Conservation (phyloP, 2,113 vertebrate genomes). For the Erythrolamprus reginae region DNA sequence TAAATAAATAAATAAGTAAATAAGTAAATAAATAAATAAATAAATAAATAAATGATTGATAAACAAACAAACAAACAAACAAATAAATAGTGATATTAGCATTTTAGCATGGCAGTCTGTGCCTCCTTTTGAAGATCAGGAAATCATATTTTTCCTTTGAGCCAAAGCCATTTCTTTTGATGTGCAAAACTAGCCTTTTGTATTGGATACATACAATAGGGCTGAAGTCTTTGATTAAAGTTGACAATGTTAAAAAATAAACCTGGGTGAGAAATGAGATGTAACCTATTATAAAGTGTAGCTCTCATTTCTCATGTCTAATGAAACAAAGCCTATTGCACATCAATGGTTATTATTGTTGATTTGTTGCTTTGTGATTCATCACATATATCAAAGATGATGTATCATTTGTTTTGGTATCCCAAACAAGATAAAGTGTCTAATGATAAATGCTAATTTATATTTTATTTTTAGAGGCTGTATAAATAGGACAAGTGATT, state of each 20-base stretch:
- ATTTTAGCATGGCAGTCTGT: background rate
- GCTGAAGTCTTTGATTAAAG: background rate
- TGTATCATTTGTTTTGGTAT: background rate
- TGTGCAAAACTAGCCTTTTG: background rate
- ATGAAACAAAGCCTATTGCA: background rate
- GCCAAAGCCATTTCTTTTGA: background rate
- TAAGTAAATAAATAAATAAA: too few relatives aligned
- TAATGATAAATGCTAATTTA: background rate
- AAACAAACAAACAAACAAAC: too few relatives aligned
- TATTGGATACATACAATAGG: background rate
- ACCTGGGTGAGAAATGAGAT: background rate
- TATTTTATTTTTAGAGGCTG: background rate
- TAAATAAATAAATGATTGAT: too few relatives aligned
- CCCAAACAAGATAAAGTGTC: background rate
- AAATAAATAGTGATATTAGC: background rate
- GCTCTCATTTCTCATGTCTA: background rate
- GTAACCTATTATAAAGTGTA: background rate
- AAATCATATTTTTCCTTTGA: background rate
- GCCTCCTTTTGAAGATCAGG: background rate
- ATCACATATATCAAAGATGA: background rate
- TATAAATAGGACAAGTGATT: background rate
- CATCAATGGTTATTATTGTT: background rate
- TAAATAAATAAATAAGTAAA: too few relatives aligned
- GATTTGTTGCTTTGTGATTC: background rate
- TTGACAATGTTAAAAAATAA: background rate